Evolutionary conservation across 2,888 invertebrate genomes (phyloP).

Genomic region (Dermolepida albohirtum): DNA sequence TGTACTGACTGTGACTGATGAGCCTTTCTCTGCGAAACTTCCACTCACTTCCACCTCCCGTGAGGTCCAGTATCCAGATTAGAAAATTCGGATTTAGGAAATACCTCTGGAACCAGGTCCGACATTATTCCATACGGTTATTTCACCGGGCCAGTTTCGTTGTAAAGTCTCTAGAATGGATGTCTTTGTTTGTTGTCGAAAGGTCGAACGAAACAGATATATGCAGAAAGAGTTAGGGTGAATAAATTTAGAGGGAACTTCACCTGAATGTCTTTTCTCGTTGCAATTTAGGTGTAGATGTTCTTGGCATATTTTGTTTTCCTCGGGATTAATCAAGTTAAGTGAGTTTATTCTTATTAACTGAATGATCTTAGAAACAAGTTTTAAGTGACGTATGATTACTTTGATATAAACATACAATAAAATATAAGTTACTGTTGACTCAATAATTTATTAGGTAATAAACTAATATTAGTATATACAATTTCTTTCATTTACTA

Average conservation of each 20-base stretch:
- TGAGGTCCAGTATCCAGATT: conserved; percentile 49
- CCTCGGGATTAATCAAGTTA: too few relatives aligned
- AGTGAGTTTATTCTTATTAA: too few relatives aligned
- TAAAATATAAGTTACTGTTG: too few relatives aligned
- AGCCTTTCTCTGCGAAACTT: conserved; percentile 53
- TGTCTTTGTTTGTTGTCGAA: conserved; percentile 34
- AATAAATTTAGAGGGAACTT: neutral
- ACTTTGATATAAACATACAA: too few relatives aligned
- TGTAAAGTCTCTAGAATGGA: conserved; percentile 27
- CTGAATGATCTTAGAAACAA: too few relatives aligned
- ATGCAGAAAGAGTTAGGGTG: neutral
- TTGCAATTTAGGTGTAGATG: neutral
- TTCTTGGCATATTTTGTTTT: too few relatives aligned
- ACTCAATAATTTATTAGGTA: too few relatives aligned
- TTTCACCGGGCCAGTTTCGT: conserved; percentile 13
- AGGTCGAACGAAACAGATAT: neutral
- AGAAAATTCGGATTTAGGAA: conserved; percentile 50
- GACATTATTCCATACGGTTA: conserved; percentile 40
- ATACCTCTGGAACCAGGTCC: conserved; percentile 49
- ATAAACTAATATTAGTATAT: too few relatives aligned
- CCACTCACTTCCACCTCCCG: conserved; percentile 53
- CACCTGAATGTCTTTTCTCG: neutral
- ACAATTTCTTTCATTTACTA: too few relatives aligned
- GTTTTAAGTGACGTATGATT: too few relatives aligned
- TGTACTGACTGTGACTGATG: conserved; percentile 58